Base-by-base conservation (phyloP, 2,888 invertebrate genomes). In the Clivina fossor region DNA sequence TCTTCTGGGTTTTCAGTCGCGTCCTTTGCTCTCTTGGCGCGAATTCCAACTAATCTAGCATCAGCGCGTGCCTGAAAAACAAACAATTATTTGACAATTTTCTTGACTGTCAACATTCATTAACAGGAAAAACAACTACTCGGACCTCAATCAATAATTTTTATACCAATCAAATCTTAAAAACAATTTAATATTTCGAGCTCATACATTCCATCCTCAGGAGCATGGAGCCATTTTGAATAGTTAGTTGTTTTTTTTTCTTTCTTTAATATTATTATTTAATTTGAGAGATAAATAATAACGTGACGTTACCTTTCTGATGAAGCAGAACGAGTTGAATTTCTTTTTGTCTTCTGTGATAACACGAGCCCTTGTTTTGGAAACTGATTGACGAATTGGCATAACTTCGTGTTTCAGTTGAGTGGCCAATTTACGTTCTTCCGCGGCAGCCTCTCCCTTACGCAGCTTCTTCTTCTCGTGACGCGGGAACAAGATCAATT, bases 401-500 rank as follows among this genome's bases (percentile, higher is more conserved):
- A 98, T 86, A 55, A 98, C 77, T 43, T 84, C 79, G 18, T 86
- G 85, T 67, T 80, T 83, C 57, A 94, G 76, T 75, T 99, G 98
- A 18, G 88, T 85, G 11, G 96, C 97, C 73, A 96, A 75, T 73
- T 95, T 96, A 67, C 91, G 82, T 72, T 97, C 95, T 70, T 97
- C 95, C 69, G 87, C 86, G 60, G 82, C 84, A n/a, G 90, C 86
- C 75, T 90, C 90, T 66, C 89, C 89, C 79, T 88, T 85, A 71
- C 85, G 80, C 59, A 87, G 80, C 82, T 90, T 85, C 74, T 81
- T 83, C 80, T 90, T 92, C 69, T 86, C 82, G 75, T 93, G 93
- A 74, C 89, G 83, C 57, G 99, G 99, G 95, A 98, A 99, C 64
- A 99, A 80, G 71, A 99, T 96, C 69, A 99, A 80, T 73, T 95